Base-by-base conservation (phyloP, 2,888 invertebrate species). In the Dicranocentrus wangi region DNA sequence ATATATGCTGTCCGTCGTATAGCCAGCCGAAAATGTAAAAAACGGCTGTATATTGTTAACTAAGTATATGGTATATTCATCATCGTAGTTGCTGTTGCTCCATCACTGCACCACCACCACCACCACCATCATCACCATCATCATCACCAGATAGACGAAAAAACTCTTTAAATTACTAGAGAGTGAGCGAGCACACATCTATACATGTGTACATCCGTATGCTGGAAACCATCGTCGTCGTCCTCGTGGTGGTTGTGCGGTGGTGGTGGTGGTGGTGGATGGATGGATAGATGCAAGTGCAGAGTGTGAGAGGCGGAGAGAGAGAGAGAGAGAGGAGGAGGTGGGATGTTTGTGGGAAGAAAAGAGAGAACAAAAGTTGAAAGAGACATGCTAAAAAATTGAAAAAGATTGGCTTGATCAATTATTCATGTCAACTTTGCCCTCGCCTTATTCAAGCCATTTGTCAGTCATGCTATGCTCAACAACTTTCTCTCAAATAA, bases 401-500 rank as follows among this genome's bases (percentile, higher is more conserved):
- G 82, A 77, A 77, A 82, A 77, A 68, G 71, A 73, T 77, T 77
- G 60, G 43, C 72, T 77, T 82, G 77, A 82, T 82, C 82, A 82
- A 82, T 72, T 77, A 82, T 82, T 78, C 78, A 82, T 77, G 72
- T 63, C 81, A 75, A 75, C 81, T 81, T 81, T 75, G 70, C 70
- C 75, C 66, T 71, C 60, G 51, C 66, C 66, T 69, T 53, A 76
- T 55, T 75, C 81, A 75, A 53, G 27, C 75, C 63, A 76, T 81
- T 81, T 75, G 79, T 72, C 79, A 72, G 79, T 68, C 66, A 43
- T 72, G 68, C 69, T 39, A 25, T 69, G 72, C 51, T 68, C 61
- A 60, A 72, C 72, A 71, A 63, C 70, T 70, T 66, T 77, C 70
- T n/a, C n/a, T 70, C 70, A 70, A 78, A 65, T 65, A 79, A 79